Evolutionary conservation across 2,888 invertebrate species (phyloP), one percentile per base, ranked within the genome.

Genomic region (Fragum whitleyi): DNA sequence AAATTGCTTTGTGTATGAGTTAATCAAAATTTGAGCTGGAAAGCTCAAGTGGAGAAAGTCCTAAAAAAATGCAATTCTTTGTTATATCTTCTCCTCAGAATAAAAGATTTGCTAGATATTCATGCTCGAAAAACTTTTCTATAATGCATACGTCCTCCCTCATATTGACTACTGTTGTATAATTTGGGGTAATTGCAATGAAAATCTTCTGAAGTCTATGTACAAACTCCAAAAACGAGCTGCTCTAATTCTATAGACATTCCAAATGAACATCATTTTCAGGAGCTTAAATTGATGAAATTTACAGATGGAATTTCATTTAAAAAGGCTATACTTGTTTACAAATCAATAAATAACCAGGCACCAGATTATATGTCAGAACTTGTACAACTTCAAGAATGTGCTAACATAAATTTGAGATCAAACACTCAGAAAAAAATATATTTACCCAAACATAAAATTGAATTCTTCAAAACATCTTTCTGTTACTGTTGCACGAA

Each of bases 111-210:
- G 47, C 51, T 69, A 26, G 21, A 26, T 1, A 9, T 69, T n/a
- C n/a, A n/a, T n/a, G n/a, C n/a, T n/a, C n/a, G n/a, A n/a, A n/a
- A n/a, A n/a, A n/a, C n/a, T n/a, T 5, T 69, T 69, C 28, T 71
- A 32, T 36, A 71, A 71, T 71, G 71, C 55, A 29, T 71, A 55
- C 19, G 36, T 72, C 36, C 26, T 72, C 14, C 32, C 36, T 21
- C 59, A 57, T 39, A 29, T 72, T n/a, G 62, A 73, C 19, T 62
- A 73, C 57, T 73, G 73, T 59, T 61, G 51, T 29, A 47, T 59
- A 19, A 73, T 73, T 11, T 73, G 73, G 57, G 72, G 59, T n/a
- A n/a, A n/a, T n/a, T n/a, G n/a, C n/a, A n/a, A n/a, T n/a, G 14
- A 72, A 51, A 53, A 47, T 21, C 28, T 68, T 2, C 19, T 68